Base-by-base conservation (phyloP, 2,888 invertebrate genomes). In the Zygothrica quintamaculata region DNA sequence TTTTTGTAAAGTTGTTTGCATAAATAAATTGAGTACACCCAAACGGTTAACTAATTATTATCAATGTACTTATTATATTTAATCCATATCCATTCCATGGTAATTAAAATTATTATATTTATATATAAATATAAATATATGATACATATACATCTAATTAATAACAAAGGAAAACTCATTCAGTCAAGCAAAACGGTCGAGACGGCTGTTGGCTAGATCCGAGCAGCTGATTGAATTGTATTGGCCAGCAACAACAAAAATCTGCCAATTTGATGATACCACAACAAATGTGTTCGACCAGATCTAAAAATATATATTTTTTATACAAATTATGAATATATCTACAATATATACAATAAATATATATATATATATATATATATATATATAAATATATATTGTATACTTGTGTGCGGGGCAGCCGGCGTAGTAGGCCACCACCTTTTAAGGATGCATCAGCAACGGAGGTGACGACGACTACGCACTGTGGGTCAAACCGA, bases 401-500 rank as follows among this genome's bases (percentile, higher is more conserved):
- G 56, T 58, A 50, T 50, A 25, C 46, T 66, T 56, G 74, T 58
- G 66, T 53, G 47, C 55, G 61, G 55, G 48, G 34, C 77, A 59
- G 67, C 44, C 65, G 61, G 55, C 69, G 62, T 59, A 86, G 64
- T 74, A 65, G 81, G 81, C 80, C 81, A 82, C 75, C 89, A 88
- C 88, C 88, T 88, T 88, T 89, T 88, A 89, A 88, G 89, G 88
- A 88, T 88, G 85, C 88, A 76, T 60, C 80, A 70, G 53, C 65
- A 46, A 56, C 62, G 51, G 62, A 66, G 79, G 62, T 65, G 71
- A 53, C 60, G 64, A 74, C 57, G 46, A 34, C 25, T 33, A 47
- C 4, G 22, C 16, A 71, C 71, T 58, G 71, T 71, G 71, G 74
- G 18, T 1, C 13, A 11, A n/a, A 12, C 7, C 9, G 29, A 5